Evolutionary conservation across 2,113 vertebrate genomes (phyloP).

Genomic region (Symphodus melops): DNA sequence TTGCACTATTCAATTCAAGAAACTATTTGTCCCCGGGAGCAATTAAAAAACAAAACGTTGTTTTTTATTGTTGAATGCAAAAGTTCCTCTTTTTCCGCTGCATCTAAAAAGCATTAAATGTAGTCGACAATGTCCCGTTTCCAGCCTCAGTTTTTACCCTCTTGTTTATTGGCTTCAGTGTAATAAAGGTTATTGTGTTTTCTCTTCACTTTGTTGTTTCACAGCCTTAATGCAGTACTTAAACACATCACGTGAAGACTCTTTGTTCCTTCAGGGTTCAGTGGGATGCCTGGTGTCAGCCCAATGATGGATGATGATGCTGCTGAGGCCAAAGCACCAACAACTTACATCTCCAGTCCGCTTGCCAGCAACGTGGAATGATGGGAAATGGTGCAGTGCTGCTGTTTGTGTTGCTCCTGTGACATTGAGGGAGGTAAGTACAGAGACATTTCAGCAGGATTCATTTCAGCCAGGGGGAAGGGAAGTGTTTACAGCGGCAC

Average conservation of each 20-base stretch:
- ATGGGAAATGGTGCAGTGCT: slow-evolving; percentile 65
- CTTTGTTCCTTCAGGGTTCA: slow-evolving; percentile 9
- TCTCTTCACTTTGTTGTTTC: not conserved
- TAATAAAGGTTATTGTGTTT: too few relatives aligned
- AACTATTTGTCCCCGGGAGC: too few relatives aligned
- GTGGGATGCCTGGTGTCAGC: not conserved
- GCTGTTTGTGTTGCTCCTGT: slow-evolving; percentile 4
- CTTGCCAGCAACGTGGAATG: slow-evolving; percentile 40
- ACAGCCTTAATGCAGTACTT: not conserved
- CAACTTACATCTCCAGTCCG: slow-evolving; percentile 16
- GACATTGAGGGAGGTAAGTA: slow-evolving; percentile 32
- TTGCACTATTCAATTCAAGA: too few relatives aligned
- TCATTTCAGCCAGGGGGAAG: too few relatives aligned
- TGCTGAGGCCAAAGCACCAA: slow-evolving; percentile 20
- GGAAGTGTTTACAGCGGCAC: not conserved
- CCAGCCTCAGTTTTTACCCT: not conserved
- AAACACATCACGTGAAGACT: not conserved
- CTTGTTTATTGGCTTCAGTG: too few relatives aligned
- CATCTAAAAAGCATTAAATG: not conserved
- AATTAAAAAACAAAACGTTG: too few relatives aligned
- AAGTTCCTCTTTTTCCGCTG: not conserved
- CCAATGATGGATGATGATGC: slow-evolving; percentile 37
- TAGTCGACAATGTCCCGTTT: not conserved
- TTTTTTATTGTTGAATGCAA: not conserved
- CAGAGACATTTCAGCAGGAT: not conserved